Evolutionary conservation across 1,140 invertebrate species (phyloP), one percentile per base, ranked within the genome.

Genomic region (Trichonephila inaurata): DNA sequence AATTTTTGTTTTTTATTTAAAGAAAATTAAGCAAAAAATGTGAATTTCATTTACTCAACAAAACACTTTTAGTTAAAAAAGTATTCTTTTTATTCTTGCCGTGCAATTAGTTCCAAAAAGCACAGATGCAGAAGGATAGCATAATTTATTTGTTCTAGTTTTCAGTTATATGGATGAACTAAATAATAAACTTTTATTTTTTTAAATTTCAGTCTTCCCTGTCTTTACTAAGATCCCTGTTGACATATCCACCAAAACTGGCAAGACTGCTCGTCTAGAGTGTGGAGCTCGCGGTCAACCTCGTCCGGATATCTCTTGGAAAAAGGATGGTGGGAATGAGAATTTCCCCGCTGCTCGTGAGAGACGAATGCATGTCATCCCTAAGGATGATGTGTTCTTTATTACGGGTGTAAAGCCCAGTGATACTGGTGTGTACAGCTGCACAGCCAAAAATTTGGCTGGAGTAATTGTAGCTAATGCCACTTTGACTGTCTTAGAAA

Each of bases 271-370:
- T 0, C 97, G 97, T 81, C 96, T 99, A 10, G 98, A 98, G 95
- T 99, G 99, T 97, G 98, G 98, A 2, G 98, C 98, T 18, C 97
- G 97, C 92, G 99, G 99, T 2, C 97, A 98, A 95, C 99, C 99
- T 0, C 96, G 96, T 44, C 99, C 99, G 61, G 97, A 98, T 96
- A 98, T 99, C 94, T 97, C 98, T 10, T 98, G 98, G 97, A 97
- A 98, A 95, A 99, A 99, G 96, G 98, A 99, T 96, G 98, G 98
- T n/a, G 98, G 98, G 24, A 98, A 98, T 0, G 98, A 98, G 95
- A 98, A 99, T 95, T 99, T 99, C 96, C 98, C 98, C 16, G 99
- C 99, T 14, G 99, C 99, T 21, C 96, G 97, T 92, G 99, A 99
- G 95, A 97, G 98, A 72, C 96, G 99, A 40, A 98, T 99, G 97